These are phyloP conservation scores for Potamarius usumacintae DNA, from an alignment of 2,113 vertebrate genomes.

Conservation along the genomic window DNA sequence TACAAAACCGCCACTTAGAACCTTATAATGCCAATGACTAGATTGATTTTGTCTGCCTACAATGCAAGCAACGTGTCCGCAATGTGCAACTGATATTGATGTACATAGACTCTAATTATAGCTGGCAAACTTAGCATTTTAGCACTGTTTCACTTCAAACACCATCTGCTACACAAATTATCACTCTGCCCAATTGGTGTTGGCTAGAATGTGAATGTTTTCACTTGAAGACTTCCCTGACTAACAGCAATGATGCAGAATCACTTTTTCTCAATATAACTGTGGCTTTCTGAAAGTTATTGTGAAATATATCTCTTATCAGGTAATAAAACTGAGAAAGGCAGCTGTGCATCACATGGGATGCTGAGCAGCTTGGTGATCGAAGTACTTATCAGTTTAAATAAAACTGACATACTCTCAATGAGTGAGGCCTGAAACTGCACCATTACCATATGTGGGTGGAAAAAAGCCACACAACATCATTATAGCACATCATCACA, in stretches of 20 bases:
- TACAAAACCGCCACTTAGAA: not conserved
- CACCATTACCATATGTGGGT: not conserved
- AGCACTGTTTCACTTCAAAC: not conserved
- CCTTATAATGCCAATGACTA: not conserved
- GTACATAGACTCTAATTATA: not conserved
- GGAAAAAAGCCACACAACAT: not conserved
- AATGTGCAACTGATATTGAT: not conserved
- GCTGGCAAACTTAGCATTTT: not conserved
- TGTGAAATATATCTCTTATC: constrained; percentile 32
- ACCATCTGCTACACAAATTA: not conserved
- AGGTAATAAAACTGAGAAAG: constrained; percentile 32
- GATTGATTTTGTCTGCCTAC: not conserved
- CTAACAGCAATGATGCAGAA: not conserved
- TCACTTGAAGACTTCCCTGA: not conserved
- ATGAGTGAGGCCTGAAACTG: constrained; percentile 1
- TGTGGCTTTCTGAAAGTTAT: not conserved
- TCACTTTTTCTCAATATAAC: not conserved
- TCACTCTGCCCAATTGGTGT: not conserved
- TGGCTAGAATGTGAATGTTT: not conserved
- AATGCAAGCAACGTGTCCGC: not conserved
- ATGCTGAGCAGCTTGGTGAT: constrained; percentile 24
- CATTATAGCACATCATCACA: constrained; percentile 13
- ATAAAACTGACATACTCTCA: constrained; percentile 32
- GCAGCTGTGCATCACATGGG: constrained; percentile 12
- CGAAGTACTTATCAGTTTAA: constrained; percentile 43